phyloP scores from a whole-genome alignment of 2,113 vertebrate species.

The Cyprinodon tularosa region DNA sequence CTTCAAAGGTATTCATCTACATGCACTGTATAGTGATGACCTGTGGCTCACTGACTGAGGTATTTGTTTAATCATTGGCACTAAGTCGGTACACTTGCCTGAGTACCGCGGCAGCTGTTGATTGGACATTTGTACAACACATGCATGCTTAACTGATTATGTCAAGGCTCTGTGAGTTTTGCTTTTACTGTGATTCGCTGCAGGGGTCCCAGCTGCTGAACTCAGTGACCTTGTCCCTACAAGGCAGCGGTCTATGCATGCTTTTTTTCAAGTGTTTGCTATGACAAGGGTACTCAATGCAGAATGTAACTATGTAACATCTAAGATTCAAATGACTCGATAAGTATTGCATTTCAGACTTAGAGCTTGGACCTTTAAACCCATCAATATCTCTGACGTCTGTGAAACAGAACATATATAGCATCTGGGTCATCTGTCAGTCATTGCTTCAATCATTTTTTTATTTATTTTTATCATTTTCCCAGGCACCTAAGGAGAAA shows the following conservation, averaged over 20 bases:
- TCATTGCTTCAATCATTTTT: background rate
- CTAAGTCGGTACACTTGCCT: constrained; percentile 33
- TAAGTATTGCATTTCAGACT: constrained; percentile 40
- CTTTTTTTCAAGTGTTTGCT: constrained; percentile 21
- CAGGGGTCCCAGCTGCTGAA: constrained; percentile 34
- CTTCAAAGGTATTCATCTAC: constrained; percentile 35
- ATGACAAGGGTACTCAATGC: constrained; percentile 22
- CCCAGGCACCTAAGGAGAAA: background rate
- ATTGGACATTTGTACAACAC: constrained; percentile 29
- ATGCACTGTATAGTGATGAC: constrained; percentile 22
- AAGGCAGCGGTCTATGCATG: constrained; percentile 34
- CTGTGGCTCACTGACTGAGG: constrained; percentile 39
- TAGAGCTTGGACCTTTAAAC: constrained; percentile 14
- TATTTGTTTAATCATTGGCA: constrained; percentile 56
- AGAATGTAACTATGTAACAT: constrained; percentile 45
- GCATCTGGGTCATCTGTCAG: constrained; percentile 9
- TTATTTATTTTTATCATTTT: background rate
- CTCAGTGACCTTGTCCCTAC: constrained; percentile 35
- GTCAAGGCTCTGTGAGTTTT: constrained; percentile 34
- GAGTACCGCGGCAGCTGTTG: constrained; percentile 50
- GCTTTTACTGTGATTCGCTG: constrained; percentile 24
- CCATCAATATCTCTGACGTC: constrained; percentile 16
- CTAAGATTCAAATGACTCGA: constrained; percentile 27
- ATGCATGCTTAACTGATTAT: constrained; percentile 41
- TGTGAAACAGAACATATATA: constrained; percentile 8